Conservation (phyloP, 2,797 vertebrate species). For the Gambelia wislizenii region DNA sequence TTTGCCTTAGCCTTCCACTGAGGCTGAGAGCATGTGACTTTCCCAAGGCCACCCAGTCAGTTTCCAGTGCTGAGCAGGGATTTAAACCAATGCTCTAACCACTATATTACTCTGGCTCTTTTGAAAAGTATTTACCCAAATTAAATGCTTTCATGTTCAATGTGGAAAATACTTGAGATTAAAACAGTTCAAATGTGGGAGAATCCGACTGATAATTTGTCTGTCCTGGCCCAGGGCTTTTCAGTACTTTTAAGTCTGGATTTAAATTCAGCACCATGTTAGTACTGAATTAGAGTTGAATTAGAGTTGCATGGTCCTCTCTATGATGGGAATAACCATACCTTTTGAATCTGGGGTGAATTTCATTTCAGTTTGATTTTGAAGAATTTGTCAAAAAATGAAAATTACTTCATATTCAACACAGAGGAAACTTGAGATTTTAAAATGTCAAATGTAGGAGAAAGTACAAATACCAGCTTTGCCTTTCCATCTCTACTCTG, state of each 20-base stretch:
- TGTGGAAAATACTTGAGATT: background rate
- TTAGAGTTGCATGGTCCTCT: background rate
- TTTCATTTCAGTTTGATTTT: background rate
- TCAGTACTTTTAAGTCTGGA: background rate
- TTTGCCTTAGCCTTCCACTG: no score
- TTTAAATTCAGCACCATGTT: background rate
- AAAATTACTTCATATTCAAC: no score
- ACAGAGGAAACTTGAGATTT: background rate
- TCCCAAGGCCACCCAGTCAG: no score
- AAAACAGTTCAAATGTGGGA: background rate
- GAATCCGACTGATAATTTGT: background rate
- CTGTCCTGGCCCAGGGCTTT: background rate
- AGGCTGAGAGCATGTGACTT: no score
- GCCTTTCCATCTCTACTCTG: background rate
- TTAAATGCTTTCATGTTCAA: background rate
- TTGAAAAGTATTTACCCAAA: no score
- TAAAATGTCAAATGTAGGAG: background rate
- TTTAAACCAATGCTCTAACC: no score
- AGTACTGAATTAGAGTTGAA: background rate
- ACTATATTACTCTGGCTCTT: no score
- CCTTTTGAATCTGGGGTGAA: background rate
- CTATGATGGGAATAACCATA: background rate
- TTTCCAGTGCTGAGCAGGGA: no score
- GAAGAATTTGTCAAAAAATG: background rate
- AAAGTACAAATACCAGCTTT: background rate